Conservation (phyloP, 1,140 invertebrate species). For the Microvelia longipes region DNA sequence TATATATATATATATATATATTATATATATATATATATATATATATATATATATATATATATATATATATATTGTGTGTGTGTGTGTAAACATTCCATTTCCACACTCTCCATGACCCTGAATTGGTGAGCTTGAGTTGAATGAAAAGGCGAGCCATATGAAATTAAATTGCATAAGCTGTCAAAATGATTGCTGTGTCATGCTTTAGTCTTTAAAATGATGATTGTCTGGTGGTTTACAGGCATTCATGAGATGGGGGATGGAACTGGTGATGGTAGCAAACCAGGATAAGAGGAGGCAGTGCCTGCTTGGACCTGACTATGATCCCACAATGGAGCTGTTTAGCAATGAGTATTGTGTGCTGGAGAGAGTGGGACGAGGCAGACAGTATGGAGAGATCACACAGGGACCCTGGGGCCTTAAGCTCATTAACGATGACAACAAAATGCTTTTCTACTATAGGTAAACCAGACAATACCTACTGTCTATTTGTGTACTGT, state of each 20-base stretch:
- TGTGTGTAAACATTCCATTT: no score
- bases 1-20: no score
- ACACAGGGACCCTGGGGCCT: conserved; percentile 48
- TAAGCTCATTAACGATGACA: conserved; percentile 35
- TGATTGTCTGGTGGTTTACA: no score
- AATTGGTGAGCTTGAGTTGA: no score
- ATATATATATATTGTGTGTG: no score
- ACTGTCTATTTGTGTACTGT: neutral
- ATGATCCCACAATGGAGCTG: conserved; percentile 38
- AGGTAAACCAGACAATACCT: conserved; percentile 39
- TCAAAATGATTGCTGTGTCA: no score
- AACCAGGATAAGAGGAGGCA: conserved; percentile 41
- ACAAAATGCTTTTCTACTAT: conserved; percentile 50
- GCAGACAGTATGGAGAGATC: conserved; percentile 50
- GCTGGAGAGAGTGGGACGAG: conserved; percentile 58
- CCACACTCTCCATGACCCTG: no score
- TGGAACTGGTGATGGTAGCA: conserved; percentile 54
- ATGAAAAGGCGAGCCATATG: no score
- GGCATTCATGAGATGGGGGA: conserved; percentile 37
- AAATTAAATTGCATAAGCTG: no score
- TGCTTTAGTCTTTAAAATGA: no score
- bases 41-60: no score
- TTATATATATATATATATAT: no score
- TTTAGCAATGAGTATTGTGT: conserved; percentile 48
- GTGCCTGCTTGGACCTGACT: conserved; percentile 37